Evolutionary conservation across 2,797 vertebrate species (phyloP).

Genomic region (Lithobates pipiens): DNA sequence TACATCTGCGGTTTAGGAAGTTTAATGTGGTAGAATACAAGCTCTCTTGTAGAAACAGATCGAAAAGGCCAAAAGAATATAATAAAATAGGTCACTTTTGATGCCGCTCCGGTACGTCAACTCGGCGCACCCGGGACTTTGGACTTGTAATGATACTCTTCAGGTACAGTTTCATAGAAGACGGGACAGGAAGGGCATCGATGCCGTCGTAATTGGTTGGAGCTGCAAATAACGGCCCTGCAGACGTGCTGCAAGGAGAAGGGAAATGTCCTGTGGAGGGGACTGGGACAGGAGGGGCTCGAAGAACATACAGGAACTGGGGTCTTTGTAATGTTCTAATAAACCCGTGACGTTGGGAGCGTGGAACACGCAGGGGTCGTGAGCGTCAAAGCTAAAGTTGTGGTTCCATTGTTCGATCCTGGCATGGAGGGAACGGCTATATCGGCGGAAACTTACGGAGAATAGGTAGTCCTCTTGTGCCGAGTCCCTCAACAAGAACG

Average conservation of each 20-base stretch:
- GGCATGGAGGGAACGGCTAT: conserved; percentile 94
- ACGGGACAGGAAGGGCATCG: conserved; percentile 84
- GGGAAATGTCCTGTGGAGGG: conserved; percentile 90
- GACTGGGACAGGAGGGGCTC: conserved; percentile 92
- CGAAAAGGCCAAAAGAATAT: too few relatives aligned
- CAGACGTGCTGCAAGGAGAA: conserved; percentile 94
- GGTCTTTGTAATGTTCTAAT: conserved; percentile 93
- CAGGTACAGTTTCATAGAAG: conserved; percentile 90
- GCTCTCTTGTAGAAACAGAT: neutral
- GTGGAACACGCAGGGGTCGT: conserved; percentile 94
- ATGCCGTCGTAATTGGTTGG: conserved; percentile 91
- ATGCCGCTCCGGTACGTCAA: conserved; percentile 76
- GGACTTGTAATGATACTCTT: conserved; percentile 94
- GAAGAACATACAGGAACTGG: conserved; percentile 94
- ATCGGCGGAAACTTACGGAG: conserved; percentile 95
- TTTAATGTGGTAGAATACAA: neutral
- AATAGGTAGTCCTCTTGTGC: conserved; percentile 96
- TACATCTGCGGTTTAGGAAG: neutral
- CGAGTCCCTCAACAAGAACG: conserved; percentile 92
- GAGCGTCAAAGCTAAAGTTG: conserved; percentile 95
- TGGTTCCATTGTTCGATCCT: conserved; percentile 96
- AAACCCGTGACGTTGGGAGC: conserved; percentile 92
- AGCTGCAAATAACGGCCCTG: conserved; percentile 90
- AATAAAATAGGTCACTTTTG: conserved; percentile 58
- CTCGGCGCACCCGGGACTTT: conserved; percentile 82